Evolutionary conservation across 2,797 vertebrate species (phyloP).

Genomic region (Lepus oiostolus): DNA sequence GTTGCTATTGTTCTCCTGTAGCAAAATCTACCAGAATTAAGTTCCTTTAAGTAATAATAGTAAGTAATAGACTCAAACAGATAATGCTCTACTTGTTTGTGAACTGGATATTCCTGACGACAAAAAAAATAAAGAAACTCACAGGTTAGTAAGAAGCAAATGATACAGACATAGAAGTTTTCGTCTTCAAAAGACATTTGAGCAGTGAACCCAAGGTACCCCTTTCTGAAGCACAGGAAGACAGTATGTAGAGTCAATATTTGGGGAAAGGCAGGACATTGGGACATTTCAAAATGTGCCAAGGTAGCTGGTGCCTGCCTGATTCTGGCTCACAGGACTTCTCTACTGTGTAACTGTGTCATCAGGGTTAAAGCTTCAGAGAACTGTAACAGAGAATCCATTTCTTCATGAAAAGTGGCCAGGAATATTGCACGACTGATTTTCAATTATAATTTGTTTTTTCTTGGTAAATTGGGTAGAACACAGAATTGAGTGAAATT

Average conservation of each 20-base stretch:
- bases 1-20: neutral
- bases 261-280: neutral
- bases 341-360: slow-evolving; percentile 41
- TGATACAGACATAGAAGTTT: neutral
- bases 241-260: neutral
- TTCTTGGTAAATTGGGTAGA: slow-evolving; percentile 72
- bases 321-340: neutral
- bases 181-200: slow-evolving; percentile 16
- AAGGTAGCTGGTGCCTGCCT: neutral
- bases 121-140: neutral
- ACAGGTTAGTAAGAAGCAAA: slow-evolving; percentile 16
- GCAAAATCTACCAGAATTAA: neutral
- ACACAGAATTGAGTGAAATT: slow-evolving; percentile 71
- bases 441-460: slow-evolving; percentile 63
- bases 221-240: neutral
- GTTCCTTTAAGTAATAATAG: neutral
- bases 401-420: slow-evolving; percentile 52
- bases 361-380: slow-evolving; percentile 12
- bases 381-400: slow-evolving; percentile 47
- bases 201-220: neutral
- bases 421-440: slow-evolving; percentile 66
- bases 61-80: neutral
- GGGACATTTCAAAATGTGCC: neutral
- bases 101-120: neutral
- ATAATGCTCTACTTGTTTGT: slow-evolving; percentile 32